These are phyloP conservation scores for cattle (Bos taurus) DNA, from an alignment of 2,113 vertebrate genomes.

Conservation along the genomic window DNA sequence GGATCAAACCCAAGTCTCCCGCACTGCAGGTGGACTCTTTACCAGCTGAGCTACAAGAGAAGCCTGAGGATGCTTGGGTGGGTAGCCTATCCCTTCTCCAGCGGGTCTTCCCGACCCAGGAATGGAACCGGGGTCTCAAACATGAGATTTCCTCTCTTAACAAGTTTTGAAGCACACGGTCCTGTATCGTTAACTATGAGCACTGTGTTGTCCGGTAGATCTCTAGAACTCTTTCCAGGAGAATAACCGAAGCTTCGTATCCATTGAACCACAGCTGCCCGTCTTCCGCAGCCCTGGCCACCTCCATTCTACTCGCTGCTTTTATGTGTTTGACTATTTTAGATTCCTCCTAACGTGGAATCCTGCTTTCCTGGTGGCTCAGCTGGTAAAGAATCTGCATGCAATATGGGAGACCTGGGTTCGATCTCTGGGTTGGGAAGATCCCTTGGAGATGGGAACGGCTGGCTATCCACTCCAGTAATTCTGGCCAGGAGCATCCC, in stretches of 20 bases:
- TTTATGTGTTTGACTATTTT: not conserved
- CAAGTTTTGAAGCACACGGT: not conserved
- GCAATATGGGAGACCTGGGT: not conserved
- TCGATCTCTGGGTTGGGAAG: not conserved
- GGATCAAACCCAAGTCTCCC: not conserved
- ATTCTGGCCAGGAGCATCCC: not conserved
- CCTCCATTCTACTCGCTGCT: not conserved
- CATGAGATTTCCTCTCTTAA: not conserved
- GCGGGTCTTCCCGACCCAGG: fast-evolving
- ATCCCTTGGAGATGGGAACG: fast-evolving
- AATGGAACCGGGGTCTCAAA: not conserved
- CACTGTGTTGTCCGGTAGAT: fast-evolving
- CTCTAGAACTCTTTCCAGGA: not conserved
- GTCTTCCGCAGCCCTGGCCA: too few species aligned
- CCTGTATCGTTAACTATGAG: not conserved
- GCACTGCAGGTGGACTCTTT: fast-evolving
- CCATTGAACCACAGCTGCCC: not conserved
- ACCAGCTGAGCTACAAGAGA: not conserved
- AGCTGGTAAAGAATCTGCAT: not conserved
- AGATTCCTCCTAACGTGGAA: not conserved
- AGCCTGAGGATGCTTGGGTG: not conserved
- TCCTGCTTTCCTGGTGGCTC: not conserved
- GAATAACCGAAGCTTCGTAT: not conserved
- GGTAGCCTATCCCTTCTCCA: not conserved
- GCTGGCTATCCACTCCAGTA: not conserved